Evolutionary conservation across 1,140 invertebrate genomes (phyloP).

Genomic region (Drosophila takahashii): DNA sequence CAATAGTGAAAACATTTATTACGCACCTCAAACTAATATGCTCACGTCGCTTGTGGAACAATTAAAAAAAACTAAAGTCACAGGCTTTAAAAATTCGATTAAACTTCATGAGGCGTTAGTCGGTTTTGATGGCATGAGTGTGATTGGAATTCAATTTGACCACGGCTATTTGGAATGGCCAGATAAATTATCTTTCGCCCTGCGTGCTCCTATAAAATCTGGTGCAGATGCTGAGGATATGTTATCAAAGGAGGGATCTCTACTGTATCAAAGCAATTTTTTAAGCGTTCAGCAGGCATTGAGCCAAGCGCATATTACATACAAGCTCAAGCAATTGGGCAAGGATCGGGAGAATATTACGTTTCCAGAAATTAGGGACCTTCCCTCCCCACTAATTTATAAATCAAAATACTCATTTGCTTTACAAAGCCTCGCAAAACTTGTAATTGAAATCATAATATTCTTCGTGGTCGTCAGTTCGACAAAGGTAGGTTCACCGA

Average conservation of each 20-base stretch:
- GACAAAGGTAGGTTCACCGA: not conserved
- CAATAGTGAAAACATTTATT: not conserved
- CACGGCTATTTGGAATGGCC: slow-evolving; percentile 5
- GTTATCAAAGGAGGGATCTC: not conserved
- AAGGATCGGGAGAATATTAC: not conserved
- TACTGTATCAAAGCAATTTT: not conserved
- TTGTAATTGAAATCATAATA: not conserved
- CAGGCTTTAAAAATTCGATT: not conserved
- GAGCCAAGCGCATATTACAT: not conserved
- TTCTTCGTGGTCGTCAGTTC: not conserved
- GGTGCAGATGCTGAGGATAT: not conserved
- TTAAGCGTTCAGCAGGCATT: slow-evolving; percentile 1
- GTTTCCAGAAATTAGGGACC: not conserved
- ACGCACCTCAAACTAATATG: not conserved
- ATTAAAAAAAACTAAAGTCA: not conserved
- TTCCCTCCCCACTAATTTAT: not conserved
- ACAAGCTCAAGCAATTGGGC: not conserved
- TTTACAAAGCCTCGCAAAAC: not conserved
- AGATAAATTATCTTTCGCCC: not conserved
- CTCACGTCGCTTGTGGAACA: not conserved
- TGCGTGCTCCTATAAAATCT: not conserved
- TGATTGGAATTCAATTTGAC: slow-evolving; percentile 17
- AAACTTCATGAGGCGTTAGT: not conserved
- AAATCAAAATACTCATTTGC: not conserved
- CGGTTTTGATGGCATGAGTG: not conserved